Evolutionary conservation across 2,888 invertebrate species (phyloP).

Genomic region (Drosophila flavopinicola): DNA sequence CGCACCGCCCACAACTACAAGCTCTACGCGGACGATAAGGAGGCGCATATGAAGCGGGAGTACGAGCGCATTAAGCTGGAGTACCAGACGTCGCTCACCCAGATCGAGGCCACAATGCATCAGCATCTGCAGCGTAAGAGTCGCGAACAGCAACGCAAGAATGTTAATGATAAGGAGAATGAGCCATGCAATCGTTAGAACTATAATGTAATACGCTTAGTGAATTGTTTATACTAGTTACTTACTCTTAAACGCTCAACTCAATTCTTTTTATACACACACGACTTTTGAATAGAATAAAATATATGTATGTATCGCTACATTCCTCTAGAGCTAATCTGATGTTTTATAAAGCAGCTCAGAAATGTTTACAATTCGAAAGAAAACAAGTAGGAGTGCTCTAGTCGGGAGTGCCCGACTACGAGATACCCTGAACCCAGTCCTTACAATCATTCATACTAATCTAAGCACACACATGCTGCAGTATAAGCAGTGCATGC

Average conservation of each 20-base stretch:
- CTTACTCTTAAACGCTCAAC: neutral
- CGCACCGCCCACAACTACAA: constrained; percentile 88
- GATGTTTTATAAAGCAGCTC: neutral
- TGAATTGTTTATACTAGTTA: constrained; percentile 17
- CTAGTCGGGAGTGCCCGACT: no score
- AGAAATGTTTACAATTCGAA: no score
- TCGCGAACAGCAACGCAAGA: constrained; percentile 49
- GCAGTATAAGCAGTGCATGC: no score
- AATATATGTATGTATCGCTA: neutral
- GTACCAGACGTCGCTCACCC: constrained; percentile 83
- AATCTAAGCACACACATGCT: no score
- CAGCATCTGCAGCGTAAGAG: constrained; percentile 74
- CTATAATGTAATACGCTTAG: constrained; percentile 1
- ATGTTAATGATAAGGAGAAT: constrained; percentile 55
- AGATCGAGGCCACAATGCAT: constrained; percentile 77
- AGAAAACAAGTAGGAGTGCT: no score
- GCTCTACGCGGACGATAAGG: constrained; percentile 88
- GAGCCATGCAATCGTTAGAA: constrained; percentile 50
- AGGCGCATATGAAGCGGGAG: constrained; percentile 87
- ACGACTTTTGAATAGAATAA: neutral
- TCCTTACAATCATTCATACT: no score
- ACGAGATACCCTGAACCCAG: no score
- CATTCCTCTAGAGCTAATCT: constrained; percentile 12
- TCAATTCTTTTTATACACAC: constrained; percentile 24
- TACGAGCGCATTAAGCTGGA: constrained; percentile 88